phyloP scores from a whole-genome alignment of 2,113 vertebrate species.

The Mustela nigripes region DNA sequence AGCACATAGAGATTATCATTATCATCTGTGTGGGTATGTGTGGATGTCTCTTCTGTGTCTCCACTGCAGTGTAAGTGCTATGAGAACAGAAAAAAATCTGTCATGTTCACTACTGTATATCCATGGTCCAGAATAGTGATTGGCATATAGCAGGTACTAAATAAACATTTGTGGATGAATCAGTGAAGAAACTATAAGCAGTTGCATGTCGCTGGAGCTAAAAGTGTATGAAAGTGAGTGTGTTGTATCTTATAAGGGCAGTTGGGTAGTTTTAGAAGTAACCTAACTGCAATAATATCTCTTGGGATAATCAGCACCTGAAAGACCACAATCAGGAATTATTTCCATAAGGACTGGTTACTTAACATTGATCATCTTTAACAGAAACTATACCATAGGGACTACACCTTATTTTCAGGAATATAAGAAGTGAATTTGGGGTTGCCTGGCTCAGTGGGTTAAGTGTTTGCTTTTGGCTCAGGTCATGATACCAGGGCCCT shows the following conservation, averaged over 20 bases:
- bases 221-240: not conserved
- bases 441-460: no score
- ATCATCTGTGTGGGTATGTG: no score
- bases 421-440: not conserved
- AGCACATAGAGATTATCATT: not conserved
- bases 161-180: not conserved
- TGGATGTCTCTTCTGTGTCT: not conserved
- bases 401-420: not conserved
- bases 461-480: no score
- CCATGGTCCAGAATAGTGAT: not conserved
- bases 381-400: not conserved
- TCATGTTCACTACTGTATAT: not conserved
- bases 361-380: constrained; percentile 13
- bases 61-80: not conserved
- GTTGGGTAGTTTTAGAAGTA: not conserved
- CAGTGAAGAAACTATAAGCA: not conserved
- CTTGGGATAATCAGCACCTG: not conserved
- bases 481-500: no score
- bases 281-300: not conserved
- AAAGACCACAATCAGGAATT: not conserved
- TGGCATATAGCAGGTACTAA: not conserved
- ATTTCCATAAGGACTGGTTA: not conserved
- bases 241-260: not conserved
- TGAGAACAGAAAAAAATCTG: not conserved
- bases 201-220: not conserved